A percentile compares a stretch with the other conserved stretches of the same genome.
Evolutionary conservation across 1,140 invertebrate genomes (phyloP).

Genomic region (Bacillus rossius): DNA sequence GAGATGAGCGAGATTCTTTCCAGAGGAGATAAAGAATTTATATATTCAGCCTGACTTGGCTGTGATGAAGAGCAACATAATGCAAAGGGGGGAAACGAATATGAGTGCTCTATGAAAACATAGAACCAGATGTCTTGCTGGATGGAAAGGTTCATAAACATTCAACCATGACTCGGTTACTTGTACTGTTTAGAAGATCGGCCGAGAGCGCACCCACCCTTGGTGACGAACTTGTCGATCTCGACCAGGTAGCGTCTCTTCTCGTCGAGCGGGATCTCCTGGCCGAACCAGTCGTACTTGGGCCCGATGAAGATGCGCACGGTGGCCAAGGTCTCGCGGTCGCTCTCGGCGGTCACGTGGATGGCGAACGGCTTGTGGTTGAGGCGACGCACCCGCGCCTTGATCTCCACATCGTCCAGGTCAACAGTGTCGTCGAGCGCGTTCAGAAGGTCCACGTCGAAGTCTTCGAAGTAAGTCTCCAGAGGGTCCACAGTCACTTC

Average conservation of each 20-base stretch:
- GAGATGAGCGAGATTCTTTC: too few species aligned
- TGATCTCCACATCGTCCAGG: slow-evolving; percentile 35
- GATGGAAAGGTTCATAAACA: too few species aligned
- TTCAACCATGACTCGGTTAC: too few species aligned
- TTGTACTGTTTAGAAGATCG: too few species aligned
- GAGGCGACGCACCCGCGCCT: slow-evolving; percentile 50
- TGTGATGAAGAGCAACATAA: too few species aligned
- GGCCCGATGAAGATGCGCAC: slow-evolving; percentile 64
- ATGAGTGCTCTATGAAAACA: too few species aligned
- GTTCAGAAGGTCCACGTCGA: slow-evolving; percentile 54
- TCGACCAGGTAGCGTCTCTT: slow-evolving; percentile 56
- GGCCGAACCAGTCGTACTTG: slow-evolving; percentile 54
- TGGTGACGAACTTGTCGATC: slow-evolving; percentile 46
- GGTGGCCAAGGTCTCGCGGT: slow-evolving; percentile 46
- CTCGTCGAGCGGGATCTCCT: slow-evolving; percentile 42
- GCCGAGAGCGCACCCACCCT: too few species aligned
- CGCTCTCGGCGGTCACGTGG: slow-evolving; percentile 50
- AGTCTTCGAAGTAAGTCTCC: slow-evolving; percentile 59
- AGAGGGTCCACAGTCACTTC: slow-evolving; percentile 53
- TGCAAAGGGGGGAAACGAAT: too few species aligned
- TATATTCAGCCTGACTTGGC: too few species aligned
- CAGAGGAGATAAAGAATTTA: too few species aligned
- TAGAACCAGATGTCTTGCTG: too few species aligned
- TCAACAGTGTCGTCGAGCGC: slow-evolving; percentile 29
- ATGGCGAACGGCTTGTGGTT: slow-evolving; percentile 59